Percentiles rank a stretch among this genome's conserved stretches.
Evolutionary conservation across 2,113 vertebrate species (phyloP).

Genomic region (Oceanites oceanicus): DNA sequence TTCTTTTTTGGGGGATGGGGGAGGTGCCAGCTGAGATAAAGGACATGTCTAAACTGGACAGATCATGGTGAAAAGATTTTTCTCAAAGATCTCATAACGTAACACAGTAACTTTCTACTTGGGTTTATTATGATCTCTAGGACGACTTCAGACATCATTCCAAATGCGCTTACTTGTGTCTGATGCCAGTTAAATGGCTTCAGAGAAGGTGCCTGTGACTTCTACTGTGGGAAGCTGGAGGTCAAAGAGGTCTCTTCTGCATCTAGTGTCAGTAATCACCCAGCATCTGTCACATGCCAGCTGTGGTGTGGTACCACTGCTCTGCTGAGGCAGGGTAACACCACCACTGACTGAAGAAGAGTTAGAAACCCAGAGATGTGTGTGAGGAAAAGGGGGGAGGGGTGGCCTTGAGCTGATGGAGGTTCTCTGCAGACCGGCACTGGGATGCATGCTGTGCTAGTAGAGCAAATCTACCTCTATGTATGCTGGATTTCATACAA

Average conservation of each 20-base stretch:
- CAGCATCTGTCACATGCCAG: fast-evolving
- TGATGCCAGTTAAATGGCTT: neutral
- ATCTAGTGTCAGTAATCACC: too few relatives aligned
- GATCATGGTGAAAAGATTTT: neutral
- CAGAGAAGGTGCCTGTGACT: neutral
- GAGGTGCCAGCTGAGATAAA: neutral
- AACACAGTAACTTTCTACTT: neutral
- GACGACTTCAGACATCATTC: neutral
- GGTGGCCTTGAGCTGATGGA: neutral
- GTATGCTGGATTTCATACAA: neutral
- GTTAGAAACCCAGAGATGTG: too few relatives aligned
- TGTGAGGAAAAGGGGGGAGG: fast-evolving
- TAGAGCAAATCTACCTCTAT: fast-evolving
- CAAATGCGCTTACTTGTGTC: neutral
- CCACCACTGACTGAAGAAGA: fast-evolving
- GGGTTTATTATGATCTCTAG: neutral
- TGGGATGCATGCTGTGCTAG: neutral
- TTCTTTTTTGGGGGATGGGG: neutral
- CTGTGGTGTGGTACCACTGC: fast-evolving
- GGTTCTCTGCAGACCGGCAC: fast-evolving
- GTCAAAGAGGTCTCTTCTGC: neutral
- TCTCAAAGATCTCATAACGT: neutral
- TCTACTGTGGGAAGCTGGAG: neutral
- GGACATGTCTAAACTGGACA: neutral
- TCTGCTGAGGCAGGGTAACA: neutral